These are phyloP conservation scores for Edolisoma coerulescens DNA, from an alignment of 2,113 vertebrate species.

Conservation along the genomic window DNA sequence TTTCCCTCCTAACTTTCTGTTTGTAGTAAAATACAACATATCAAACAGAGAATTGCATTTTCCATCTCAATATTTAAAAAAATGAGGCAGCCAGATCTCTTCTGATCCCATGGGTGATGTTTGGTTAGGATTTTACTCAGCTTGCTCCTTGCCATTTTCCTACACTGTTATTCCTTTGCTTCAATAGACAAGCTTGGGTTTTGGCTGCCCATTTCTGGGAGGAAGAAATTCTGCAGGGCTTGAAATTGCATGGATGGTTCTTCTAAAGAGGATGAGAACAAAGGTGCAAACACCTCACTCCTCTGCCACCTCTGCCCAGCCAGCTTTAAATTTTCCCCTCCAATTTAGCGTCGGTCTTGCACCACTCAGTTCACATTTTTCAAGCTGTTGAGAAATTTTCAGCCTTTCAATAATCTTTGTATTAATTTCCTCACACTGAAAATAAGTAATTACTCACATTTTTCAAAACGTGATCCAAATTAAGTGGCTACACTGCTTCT, in stretches of 20 bases:
- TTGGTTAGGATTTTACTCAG: not conserved
- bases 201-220: not conserved
- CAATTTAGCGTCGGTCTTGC: not conserved
- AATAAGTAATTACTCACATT: slow-evolving; percentile 47
- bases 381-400: not conserved
- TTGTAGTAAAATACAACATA: not conserved
- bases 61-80: not conserved
- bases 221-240: not conserved
- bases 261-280: not conserved
- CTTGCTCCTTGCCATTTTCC: not conserved
- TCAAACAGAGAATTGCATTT: not conserved
- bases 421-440: slow-evolving; percentile 43
- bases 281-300: not conserved
- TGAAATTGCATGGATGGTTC: not conserved
- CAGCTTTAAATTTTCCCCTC: not conserved
- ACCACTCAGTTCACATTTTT: not conserved
- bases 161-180: not conserved
- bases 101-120: not conserved
- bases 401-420: slow-evolving; percentile 32
- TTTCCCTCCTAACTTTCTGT: not conserved
- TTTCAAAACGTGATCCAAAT: slow-evolving; percentile 52
- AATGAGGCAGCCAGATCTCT: not conserved
- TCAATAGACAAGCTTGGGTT: not conserved
- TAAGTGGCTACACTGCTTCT: not conserved
- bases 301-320: not conserved